Percentiles rank a stretch among this genome's conserved stretches.
Conservation (phyloP, 2,797 vertebrate species). For the Aeoliscus strigatus region DNA sequence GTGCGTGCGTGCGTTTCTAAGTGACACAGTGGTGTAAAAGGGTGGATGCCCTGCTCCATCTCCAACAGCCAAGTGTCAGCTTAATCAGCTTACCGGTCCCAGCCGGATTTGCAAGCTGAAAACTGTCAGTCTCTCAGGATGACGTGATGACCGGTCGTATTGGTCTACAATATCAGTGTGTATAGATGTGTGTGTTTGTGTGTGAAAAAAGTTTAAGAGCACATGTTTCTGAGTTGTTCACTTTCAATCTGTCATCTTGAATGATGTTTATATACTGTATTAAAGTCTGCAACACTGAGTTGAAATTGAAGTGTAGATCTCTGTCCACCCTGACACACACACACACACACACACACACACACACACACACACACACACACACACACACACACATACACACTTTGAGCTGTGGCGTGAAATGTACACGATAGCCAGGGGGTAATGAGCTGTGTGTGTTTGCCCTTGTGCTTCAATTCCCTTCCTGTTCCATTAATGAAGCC, state of each 20-base stretch:
- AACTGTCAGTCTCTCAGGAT: constrained; percentile 14
- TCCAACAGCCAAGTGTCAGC: constrained; percentile 57
- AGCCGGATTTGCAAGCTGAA: constrained; percentile 1
- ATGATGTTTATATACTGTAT: too few species aligned
- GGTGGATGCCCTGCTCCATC: constrained; percentile 55
- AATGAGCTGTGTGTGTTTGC: constrained; percentile 68
- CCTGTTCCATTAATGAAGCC: constrained; percentile 67
- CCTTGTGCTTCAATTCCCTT: constrained; percentile 58
- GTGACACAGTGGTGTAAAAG: constrained; percentile 58
- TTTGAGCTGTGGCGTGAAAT: constrained; percentile 68
- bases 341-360: constrained; percentile 41
- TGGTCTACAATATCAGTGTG: not conserved
- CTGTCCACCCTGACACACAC: constrained; percentile 27
- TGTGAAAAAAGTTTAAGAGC: too few species aligned
- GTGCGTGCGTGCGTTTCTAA: constrained; percentile 30
- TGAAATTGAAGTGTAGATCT: too few species aligned
- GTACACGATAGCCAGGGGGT: constrained; percentile 56
- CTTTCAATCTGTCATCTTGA: too few species aligned
- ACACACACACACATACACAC: constrained; percentile 46
- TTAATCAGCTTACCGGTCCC: constrained; percentile 40
- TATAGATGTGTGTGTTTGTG: too few species aligned
- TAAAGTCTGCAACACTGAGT: too few species aligned
- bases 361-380: constrained; percentile 23
- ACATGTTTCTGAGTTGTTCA: too few species aligned
- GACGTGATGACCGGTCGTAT: constrained; percentile 4